phyloP scores from a whole-genome alignment of 2,888 invertebrate genomes.

The Spisula subtruncata region DNA sequence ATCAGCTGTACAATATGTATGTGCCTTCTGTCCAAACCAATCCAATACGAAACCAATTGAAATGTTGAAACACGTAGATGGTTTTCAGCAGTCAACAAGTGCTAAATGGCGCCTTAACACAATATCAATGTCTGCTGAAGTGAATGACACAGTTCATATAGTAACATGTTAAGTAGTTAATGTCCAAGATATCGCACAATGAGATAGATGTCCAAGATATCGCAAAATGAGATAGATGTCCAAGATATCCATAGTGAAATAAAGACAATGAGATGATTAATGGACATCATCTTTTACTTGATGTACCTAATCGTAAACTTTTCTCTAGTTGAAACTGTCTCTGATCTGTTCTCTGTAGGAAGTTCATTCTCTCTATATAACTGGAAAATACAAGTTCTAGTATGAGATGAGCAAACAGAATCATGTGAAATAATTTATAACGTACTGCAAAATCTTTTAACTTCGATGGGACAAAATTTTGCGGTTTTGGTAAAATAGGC shows the following conservation, averaged over 20 bases:
- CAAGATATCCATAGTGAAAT: background rate
- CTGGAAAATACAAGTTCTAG: slow-evolving; percentile 85
- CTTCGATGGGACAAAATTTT: too few species aligned
- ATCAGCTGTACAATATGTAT: background rate
- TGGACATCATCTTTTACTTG: slow-evolving; percentile 80
- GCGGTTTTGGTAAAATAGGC: too few species aligned
- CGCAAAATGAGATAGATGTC: too few species aligned
- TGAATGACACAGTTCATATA: background rate
- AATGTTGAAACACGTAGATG: background rate
- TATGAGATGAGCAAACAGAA: background rate
- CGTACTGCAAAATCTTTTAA: too few species aligned
- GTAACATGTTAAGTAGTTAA: background rate
- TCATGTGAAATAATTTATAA: too few species aligned
- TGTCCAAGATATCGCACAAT: background rate
- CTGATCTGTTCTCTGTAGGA: slow-evolving; percentile 95
- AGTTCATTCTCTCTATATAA: slow-evolving; percentile 96
- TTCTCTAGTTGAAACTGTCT: slow-evolving; percentile 97
- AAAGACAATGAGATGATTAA: background rate
- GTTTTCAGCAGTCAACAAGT: background rate
- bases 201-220: background rate
- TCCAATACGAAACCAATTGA: background rate
- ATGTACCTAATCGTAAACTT: slow-evolving; percentile 90
- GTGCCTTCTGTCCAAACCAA: background rate
- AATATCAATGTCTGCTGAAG: background rate
- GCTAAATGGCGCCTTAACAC: background rate